These are phyloP conservation scores for Megamerina dolium DNA, from an alignment of 2,888 invertebrate genomes.

Conservation along the genomic window DNA sequence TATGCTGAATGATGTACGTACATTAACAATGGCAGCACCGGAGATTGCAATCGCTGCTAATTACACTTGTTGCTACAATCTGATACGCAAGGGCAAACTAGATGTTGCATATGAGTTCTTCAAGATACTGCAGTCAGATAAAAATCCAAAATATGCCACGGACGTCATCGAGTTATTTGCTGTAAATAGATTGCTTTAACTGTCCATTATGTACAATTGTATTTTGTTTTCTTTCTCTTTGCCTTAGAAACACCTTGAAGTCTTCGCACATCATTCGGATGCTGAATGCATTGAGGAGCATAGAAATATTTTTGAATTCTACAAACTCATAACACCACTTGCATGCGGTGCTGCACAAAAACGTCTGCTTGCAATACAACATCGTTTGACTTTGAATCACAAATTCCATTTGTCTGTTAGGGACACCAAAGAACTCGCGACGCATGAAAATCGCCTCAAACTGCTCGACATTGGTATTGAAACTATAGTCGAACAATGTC, in stretches of 20 bases:
- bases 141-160: conserved; percentile 27
- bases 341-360: conserved; percentile 21
- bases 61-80: conserved; percentile 44
- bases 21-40: conserved; percentile 40
- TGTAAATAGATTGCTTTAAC: conserved; percentile 19
- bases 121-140: conserved; percentile 31
- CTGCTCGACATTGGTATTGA: conserved; percentile 35
- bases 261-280: too few species aligned
- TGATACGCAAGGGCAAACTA: conserved; percentile 40
- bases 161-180: conserved; percentile 35
- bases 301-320: conserved; percentile 36
- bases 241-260: too few species aligned
- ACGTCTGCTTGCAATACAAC: conserved; percentile 32
- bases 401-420: conserved; percentile 31
- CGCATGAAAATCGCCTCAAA: conserved; percentile 24
- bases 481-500: conserved; percentile 29
- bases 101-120: conserved; percentile 39
- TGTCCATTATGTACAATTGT: too few species aligned
- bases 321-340: conserved; percentile 33
- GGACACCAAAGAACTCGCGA: conserved; percentile 25
- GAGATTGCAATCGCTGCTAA: conserved; percentile 39
- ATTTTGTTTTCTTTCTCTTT: too few species aligned
- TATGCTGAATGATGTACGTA: conserved; percentile 43
- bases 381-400: conserved; percentile 29
- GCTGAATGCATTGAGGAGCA: conserved; percentile 24